Evolutionary conservation across 2,797 vertebrate species (phyloP).

Genomic region (Otus scops): DNA sequence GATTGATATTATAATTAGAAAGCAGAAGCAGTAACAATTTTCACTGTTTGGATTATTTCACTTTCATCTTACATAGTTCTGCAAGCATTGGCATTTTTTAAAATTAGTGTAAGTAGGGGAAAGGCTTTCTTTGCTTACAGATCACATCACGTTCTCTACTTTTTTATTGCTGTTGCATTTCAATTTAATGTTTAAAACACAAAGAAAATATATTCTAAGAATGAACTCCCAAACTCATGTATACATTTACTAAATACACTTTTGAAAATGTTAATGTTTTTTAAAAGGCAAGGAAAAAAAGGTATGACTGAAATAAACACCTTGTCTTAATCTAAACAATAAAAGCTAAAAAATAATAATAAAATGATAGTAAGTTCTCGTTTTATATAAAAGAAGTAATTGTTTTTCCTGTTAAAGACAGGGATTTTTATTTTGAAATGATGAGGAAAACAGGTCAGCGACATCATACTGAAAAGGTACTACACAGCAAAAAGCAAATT

Average conservation of each 20-base stretch:
- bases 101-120: background rate
- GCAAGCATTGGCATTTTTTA: background rate
- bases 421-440: background rate
- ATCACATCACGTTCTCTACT: background rate
- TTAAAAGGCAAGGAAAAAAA: background rate
- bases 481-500: slow-evolving; percentile 31
- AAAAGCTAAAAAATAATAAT: background rate
- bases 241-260: background rate
- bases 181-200: background rate
- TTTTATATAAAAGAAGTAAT: background rate
- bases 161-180: background rate
- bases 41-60: background rate
- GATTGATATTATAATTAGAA: background rate
- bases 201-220: background rate
- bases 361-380: background rate
- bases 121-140: slow-evolving; percentile 12
- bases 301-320: background rate
- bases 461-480: slow-evolving; percentile 3
- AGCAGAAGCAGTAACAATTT: background rate
- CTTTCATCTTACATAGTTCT: background rate
- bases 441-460: slow-evolving; percentile 6
- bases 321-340: background rate
- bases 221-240: background rate
- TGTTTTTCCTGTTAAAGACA: background rate
- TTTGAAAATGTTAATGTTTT: background rate